Evolutionary conservation across 2,888 invertebrate genomes (phyloP).

Genomic region (Orthosia gothica): DNA sequence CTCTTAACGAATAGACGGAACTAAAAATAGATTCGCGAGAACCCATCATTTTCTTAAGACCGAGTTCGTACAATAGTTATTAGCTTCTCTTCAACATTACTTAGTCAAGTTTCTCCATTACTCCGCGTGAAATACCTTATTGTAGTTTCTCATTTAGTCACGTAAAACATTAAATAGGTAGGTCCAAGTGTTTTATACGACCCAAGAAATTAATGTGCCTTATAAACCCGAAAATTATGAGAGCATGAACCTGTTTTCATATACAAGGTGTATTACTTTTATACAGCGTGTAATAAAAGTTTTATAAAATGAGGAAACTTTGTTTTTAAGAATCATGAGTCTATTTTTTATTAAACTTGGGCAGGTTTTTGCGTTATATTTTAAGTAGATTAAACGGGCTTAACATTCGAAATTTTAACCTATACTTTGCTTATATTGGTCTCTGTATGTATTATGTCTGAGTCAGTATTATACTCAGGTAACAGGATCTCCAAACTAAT

Average conservation of each 20-base stretch:
- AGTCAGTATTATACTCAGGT: neutral
- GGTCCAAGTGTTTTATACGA: constrained; percentile 52
- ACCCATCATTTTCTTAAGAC: constrained; percentile 27
- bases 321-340: constrained; percentile 13
- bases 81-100: constrained; percentile 31
- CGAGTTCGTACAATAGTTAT: constrained; percentile 19
- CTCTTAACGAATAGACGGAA: constrained; percentile 22
- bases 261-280: constrained; percentile 48
- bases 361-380: neutral
- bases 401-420: neutral
- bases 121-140: constrained; percentile 46
- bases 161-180: constrained; percentile 56
- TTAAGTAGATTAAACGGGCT: neutral
- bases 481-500: neutral
- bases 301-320: constrained; percentile 27
- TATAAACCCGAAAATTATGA: constrained; percentile 58
- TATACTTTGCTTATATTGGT: neutral
- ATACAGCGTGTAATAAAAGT: constrained; percentile 30
- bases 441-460: neutral
- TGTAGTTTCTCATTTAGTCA: constrained; percentile 57
- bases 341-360: constrained; percentile 7
- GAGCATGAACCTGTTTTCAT: constrained; percentile 55
- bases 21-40: constrained; percentile 47
- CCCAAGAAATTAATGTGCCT: constrained; percentile 53
- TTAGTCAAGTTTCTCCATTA: constrained; percentile 47